Conservation (phyloP, 2,888 invertebrate species). For the Steinernema scapterisci region DNA sequence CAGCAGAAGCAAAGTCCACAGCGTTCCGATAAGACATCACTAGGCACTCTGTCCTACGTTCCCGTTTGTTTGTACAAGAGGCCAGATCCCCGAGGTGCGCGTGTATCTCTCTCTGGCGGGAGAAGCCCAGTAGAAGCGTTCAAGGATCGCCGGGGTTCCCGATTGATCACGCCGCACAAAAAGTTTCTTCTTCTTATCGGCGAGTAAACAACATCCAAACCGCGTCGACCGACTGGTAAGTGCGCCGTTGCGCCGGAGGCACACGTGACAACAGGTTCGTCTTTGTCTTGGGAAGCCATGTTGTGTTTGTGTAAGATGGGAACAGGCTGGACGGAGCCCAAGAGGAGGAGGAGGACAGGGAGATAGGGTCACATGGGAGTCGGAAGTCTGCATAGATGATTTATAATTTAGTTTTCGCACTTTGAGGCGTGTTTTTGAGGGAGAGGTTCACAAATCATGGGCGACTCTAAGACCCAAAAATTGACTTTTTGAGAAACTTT, state of each 20-base stretch:
- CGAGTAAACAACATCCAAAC: constrained; percentile 12
- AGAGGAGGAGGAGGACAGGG: too few species aligned
- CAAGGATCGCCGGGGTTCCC: background rate
- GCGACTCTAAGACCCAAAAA: too few species aligned
- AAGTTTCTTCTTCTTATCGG: constrained; percentile 16
- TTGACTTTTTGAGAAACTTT: too few species aligned
- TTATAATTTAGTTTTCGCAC: too few species aligned
- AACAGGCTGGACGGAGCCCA: too few species aligned
- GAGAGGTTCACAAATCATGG: too few species aligned
- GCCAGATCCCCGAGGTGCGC: background rate
- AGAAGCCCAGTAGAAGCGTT: background rate
- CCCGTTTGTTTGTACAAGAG: constrained; percentile 11
- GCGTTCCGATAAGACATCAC: background rate
- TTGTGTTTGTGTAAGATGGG: too few species aligned
- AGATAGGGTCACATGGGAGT: too few species aligned
- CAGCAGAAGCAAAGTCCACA: constrained; percentile 22
- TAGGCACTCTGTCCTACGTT: background rate
- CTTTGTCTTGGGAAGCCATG: too few species aligned
- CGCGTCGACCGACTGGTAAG: background rate
- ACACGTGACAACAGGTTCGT: too few species aligned
- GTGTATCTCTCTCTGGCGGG: background rate
- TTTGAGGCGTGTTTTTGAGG: too few species aligned
- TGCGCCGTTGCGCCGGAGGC: background rate
- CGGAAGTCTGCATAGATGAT: too few species aligned
- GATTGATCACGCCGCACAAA: background rate